Conservation (phyloP, 2,888 invertebrate genomes). For the Rhynchonema sp. region DNA sequence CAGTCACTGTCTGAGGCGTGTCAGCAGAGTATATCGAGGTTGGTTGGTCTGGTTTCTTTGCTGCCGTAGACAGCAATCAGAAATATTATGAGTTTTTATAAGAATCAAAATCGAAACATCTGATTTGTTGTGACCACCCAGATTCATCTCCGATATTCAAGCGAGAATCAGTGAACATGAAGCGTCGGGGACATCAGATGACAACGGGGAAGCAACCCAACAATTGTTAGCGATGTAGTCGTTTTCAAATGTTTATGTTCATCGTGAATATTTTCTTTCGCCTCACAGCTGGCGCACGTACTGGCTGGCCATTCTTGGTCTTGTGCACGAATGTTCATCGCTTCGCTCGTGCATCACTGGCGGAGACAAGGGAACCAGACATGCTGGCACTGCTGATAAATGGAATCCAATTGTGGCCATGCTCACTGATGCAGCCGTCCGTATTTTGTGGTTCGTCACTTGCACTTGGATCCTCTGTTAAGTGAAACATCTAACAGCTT, state of each 20-base stretch:
- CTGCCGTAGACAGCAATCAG: too few relatives aligned
- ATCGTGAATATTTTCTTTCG: too few relatives aligned
- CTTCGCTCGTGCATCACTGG: not conserved
- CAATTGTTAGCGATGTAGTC: too few relatives aligned
- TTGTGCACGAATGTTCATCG: not conserved
- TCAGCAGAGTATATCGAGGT: not conserved
- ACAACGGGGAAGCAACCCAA: too few relatives aligned
- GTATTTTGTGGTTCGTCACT: not conserved
- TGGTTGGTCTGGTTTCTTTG: too few relatives aligned
- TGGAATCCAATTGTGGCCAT: not conserved
- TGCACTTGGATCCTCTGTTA: not conserved
- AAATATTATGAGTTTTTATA: too few relatives aligned
- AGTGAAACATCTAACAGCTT: not conserved
- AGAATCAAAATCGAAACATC: too few relatives aligned
- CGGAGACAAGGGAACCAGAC: not conserved
- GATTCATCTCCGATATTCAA: too few relatives aligned
- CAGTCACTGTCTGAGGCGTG: not conserved
- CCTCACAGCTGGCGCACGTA: not conserved
- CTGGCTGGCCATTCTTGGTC: not conserved
- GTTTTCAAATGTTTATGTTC: too few relatives aligned
- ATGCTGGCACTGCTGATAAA: not conserved
- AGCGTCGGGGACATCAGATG: too few relatives aligned
- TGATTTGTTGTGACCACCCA: too few relatives aligned
- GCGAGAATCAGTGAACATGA: too few relatives aligned
- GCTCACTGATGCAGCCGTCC: not conserved